Evolutionary conservation across 2,888 invertebrate species (phyloP).

Genomic region (Anaspis maculata): DNA sequence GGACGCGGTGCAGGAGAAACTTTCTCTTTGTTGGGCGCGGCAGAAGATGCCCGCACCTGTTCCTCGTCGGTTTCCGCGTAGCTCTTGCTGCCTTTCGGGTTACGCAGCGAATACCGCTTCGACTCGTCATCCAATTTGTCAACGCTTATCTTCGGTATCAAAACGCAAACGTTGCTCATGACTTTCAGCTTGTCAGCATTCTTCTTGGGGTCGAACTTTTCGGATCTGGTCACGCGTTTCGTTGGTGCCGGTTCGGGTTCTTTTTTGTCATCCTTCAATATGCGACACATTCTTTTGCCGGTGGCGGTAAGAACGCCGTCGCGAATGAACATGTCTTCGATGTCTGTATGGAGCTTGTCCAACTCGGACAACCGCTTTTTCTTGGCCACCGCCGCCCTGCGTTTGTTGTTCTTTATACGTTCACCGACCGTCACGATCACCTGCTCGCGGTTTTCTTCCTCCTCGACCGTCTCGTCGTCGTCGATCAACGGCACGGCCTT

Average conservation of each 20-base stretch:
- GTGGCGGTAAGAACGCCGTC: constrained; percentile 55
- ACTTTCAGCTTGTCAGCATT: background rate
- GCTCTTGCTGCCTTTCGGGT: background rate
- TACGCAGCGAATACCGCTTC: constrained; percentile 14
- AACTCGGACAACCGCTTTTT: constrained; percentile 46
- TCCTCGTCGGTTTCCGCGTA: background rate
- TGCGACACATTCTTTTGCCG: constrained; percentile 57
- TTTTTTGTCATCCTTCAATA: constrained; percentile 36
- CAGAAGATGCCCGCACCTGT: background rate
- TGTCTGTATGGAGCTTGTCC: constrained; percentile 57
- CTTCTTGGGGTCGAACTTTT: background rate
- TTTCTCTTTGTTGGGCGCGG: background rate
- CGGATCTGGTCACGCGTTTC: constrained; percentile 4
- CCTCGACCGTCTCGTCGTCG: constrained; percentile 5
- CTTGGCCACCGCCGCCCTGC: constrained; percentile 21
- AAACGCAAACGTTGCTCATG: background rate
- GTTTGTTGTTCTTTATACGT: constrained; percentile 10
- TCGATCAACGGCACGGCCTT: constrained; percentile 17
- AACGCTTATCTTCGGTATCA: constrained; percentile 7
- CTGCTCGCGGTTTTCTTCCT: constrained; percentile 6
- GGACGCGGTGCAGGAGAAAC: no score
- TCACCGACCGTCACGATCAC: constrained; percentile 8
- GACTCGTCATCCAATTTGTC: constrained; percentile 10
- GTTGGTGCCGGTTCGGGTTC: background rate
- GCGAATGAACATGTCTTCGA: constrained; percentile 61